Conservation (phyloP, 2,797 vertebrate species). For the Mus spretus region DNA sequence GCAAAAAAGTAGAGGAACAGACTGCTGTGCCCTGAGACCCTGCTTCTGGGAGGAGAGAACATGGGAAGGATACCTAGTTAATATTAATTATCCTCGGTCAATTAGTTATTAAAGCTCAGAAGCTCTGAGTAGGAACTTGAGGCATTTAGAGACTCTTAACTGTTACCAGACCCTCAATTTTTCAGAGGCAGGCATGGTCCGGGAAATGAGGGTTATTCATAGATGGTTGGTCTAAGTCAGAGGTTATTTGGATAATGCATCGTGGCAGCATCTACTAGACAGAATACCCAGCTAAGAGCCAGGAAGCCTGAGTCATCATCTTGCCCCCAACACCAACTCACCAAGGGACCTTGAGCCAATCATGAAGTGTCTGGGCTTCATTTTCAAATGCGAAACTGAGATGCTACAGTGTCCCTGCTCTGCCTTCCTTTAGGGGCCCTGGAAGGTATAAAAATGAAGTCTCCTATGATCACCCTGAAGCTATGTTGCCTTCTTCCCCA, state of each 20-base stretch:
- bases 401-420: not conserved
- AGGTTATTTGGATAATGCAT: constrained; percentile 68
- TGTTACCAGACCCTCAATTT: constrained; percentile 65
- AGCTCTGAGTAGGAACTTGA: constrained; percentile 29
- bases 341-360: constrained; percentile 10
- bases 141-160: constrained; percentile 60
- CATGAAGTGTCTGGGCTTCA: not conserved
- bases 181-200: constrained; percentile 25
- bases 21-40: accelerated
- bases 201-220: constrained; percentile 59
- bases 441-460: not conserved
- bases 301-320: constrained; percentile 61
- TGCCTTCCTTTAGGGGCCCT: not conserved
- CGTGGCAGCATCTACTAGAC: constrained; percentile 50
- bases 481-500: not conserved
- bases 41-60: not conserved
- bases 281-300: constrained; percentile 50
- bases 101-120: constrained; percentile 51
- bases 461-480: not conserved
- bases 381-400: constrained; percentile 2
- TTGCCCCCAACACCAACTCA: constrained; percentile 30
- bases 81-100: not conserved
- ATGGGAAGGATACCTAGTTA: not conserved
- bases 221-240: constrained; percentile 66
- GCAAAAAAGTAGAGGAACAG: not conserved